Evolutionary conservation across 2,888 invertebrate genomes (phyloP).

Genomic region (Onthophagus sagittarius): DNA sequence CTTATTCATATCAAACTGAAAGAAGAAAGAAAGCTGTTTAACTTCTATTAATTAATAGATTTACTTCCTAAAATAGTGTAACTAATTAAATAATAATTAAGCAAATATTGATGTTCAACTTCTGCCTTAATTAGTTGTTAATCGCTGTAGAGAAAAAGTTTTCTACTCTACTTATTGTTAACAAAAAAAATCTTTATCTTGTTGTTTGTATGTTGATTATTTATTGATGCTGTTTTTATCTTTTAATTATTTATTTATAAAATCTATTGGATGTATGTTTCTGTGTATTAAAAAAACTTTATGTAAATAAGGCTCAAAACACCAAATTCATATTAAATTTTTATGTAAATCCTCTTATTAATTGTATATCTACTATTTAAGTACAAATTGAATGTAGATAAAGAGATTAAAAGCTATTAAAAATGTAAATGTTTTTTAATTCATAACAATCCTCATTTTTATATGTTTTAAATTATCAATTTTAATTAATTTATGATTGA

Average conservation of each 20-base stretch:
- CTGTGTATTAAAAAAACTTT: too few species aligned
- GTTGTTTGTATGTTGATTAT: conserved; percentile 4
- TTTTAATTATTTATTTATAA: conserved; percentile 5
- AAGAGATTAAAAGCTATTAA: too few species aligned
- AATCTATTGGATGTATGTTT: conserved; percentile 6
- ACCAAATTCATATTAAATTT: too few species aligned
- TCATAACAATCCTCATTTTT: too few species aligned
- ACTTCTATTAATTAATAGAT: neutral
- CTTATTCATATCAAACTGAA: neutral
- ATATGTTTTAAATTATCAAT: too few species aligned
- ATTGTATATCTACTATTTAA: too few species aligned
- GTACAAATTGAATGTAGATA: too few species aligned
- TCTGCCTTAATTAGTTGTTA: conserved; percentile 10
- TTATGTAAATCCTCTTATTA: too few species aligned
- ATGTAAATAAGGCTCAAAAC: too few species aligned
- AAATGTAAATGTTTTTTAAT: too few species aligned
- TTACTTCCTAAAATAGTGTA: neutral
- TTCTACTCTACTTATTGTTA: conserved; percentile 7
- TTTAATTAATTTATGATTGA: too few species aligned
- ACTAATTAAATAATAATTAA: neutral
- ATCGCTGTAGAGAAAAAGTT: conserved; percentile 1
- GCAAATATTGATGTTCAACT: conserved; percentile 5
- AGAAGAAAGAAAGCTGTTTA: neutral
- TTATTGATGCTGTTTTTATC: conserved; percentile 5
- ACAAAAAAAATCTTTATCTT: neutral